Base-by-base conservation (phyloP, 2,888 invertebrate genomes). In the Leptura quadrifasciata region DNA sequence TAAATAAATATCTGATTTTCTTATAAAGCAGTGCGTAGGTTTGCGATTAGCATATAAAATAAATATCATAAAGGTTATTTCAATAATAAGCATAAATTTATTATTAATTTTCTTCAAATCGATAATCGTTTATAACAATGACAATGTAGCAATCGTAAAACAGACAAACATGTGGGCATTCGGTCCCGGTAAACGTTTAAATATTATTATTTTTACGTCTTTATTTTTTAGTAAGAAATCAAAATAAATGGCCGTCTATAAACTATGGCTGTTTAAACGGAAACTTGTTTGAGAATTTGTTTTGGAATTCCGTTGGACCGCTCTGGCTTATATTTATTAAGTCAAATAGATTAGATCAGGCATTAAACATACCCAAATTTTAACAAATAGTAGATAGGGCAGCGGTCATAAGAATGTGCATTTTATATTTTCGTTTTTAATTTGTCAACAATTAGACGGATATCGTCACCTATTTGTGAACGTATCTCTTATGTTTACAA, bases 41-140 rank as follows among this genome's bases (percentile, higher is more conserved):
- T 58, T 63, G n/a, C 60, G 71, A 78, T 78, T 76, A 74, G 54
- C 76, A 78, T 78, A 18, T 18, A 55, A 65, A 61, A 78, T 76
- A 76, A 75, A 75, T 74, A 68, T 64, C 68, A 18, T 58, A 74
- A 76, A 76, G 76, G 76, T 75, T 76, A 73, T 47, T 31, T 60
- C 69, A 54, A 76, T 72, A 77, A 75, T 76, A 70, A 77, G 68
- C 68, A 73, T 79, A 77, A 79, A 77, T 79, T 67, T 64, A 65
- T 39, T 72, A 74, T 78, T 74, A 72, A 78, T 76, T 72, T 65
- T 74, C 68, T 69, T 52, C 57, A 77, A 72, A 76, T 77, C 77
- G 72, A 79, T 75, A 79, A 74, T 35, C 69, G 69, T 58, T 68
- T 55, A 67, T 67, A 67, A 67, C 67, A 17, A 18, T 18, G 54